These are phyloP conservation scores for Philereme vetulata DNA, from an alignment of 2,888 invertebrate genomes.

Conservation along the genomic window DNA sequence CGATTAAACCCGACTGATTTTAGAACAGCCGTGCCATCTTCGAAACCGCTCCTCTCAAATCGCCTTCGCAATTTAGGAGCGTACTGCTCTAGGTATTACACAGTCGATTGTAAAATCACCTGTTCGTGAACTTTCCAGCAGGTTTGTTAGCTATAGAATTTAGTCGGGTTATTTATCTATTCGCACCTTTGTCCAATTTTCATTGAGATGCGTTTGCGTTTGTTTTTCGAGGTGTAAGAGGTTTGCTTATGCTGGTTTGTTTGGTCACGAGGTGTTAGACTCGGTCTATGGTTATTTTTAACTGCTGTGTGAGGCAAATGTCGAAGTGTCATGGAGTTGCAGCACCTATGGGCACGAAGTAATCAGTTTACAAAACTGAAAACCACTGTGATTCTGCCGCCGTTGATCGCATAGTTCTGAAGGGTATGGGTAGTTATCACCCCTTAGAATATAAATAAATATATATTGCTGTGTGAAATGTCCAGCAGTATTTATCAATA, in stretches of 20 bases:
- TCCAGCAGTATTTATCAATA: no score
- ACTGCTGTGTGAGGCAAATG: constrained; percentile 54
- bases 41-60: constrained; percentile 9
- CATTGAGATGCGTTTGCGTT: constrained; percentile 44
- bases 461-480: no score
- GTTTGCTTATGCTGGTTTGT: constrained; percentile 39
- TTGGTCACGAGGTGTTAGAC: constrained; percentile 55
- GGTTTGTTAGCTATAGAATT: constrained; percentile 17
- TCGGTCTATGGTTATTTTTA: constrained; percentile 65
- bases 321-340: constrained; percentile 55
- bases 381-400: no score
- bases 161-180: constrained; percentile 28
- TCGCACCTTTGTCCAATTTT: constrained; percentile 30
- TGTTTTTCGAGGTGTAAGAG: constrained; percentile 28
- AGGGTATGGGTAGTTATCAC: no score
- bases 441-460: no score
- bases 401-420: no score
- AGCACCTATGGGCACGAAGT: no score
- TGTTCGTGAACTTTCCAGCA: constrained; percentile 2
- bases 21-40: constrained; percentile 30
- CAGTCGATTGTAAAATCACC: constrained; percentile 27
- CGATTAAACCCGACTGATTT: constrained; percentile 53
- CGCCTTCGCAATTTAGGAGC: constrained; percentile 26
- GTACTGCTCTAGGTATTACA: constrained; percentile 26
- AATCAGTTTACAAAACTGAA: no score